These are phyloP conservation scores for Eueremaeus valkanovi DNA, from an alignment of 2,888 invertebrate genomes.

Conservation along the genomic window DNA sequence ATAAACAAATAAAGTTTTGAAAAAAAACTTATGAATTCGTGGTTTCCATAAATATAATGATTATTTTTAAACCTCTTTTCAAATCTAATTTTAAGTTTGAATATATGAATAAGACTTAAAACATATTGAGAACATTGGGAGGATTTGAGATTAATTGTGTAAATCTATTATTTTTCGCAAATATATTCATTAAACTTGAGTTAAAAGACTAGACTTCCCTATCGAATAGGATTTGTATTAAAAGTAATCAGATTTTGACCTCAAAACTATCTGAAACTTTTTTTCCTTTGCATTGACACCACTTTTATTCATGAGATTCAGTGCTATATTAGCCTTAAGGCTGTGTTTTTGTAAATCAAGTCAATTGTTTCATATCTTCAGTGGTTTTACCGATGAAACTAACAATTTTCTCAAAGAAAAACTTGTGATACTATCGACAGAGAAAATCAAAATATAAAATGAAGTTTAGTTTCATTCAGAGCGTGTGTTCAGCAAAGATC, in stretches of 20 bases:
- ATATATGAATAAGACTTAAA: no score
- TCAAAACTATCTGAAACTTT: no score
- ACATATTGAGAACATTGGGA: no score
- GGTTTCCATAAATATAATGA: background rate
- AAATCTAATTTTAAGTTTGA: no score
- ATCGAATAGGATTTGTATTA: no score
- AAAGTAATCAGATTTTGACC: no score
- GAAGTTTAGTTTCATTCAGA: background rate
- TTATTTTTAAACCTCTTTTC: no score
- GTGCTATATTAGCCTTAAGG: background rate
- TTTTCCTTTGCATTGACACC: no score
- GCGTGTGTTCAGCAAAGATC: background rate
- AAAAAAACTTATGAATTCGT: background rate
- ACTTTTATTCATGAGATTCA: background rate
- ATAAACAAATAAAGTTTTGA: background rate
- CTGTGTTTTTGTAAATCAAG: background rate
- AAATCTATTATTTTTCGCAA: no score
- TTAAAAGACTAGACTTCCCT: no score
- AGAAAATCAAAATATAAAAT: background rate
- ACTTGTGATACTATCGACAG: background rate
- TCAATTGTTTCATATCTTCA: background rate
- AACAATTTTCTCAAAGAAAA: background rate
- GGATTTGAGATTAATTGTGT: no score
- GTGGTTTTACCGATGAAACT: background rate
- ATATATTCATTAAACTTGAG: no score